Evolutionary conservation across 2,888 invertebrate species (phyloP).

Genomic region (Melanargia galathea): DNA sequence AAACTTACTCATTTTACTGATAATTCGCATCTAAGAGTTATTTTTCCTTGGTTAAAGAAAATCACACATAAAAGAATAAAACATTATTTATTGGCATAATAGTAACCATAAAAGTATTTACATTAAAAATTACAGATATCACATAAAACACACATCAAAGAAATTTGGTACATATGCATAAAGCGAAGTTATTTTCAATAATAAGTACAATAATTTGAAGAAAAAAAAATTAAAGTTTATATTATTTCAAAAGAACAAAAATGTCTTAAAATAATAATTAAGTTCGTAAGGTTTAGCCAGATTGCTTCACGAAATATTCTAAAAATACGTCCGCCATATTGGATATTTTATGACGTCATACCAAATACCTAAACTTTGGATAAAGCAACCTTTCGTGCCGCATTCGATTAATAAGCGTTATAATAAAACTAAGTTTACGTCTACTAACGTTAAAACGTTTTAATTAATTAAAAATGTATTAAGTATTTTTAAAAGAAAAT

Average conservation of each 20-base stretch:
- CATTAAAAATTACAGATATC: conserved; percentile 74
- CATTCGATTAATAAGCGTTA: neutral
- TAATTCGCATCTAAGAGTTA: too few relatives aligned
- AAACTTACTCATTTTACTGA: too few relatives aligned
- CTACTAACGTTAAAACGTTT: neutral
- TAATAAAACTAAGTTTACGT: neutral
- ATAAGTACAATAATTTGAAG: conserved; percentile 32
- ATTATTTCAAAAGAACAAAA: neutral
- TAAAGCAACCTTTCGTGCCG: neutral
- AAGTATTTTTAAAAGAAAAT: neutral
- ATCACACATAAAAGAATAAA: conserved; percentile 73
- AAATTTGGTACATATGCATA: conserved; percentile 63
- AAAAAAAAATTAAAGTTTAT: neutral
- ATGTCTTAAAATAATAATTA: conserved; percentile 8
- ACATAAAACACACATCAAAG: conserved; percentile 77
- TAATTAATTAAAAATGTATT: neutral
- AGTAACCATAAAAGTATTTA: conserved; percentile 74
- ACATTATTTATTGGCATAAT: conserved; percentile 75
- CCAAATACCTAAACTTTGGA: neutral
- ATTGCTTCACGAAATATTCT: neutral
- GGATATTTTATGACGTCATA: conserved; percentile 8
- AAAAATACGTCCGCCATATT: conserved; percentile 3
- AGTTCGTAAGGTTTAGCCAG: neutral
- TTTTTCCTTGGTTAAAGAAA: conserved; percentile 54
- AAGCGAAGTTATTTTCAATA: conserved; percentile 52